A percentile compares a stretch with the other conserved stretches of the same genome.
Conservation (phyloP, 2,888 invertebrate genomes). For the Sinohyriopsis cumingii region DNA sequence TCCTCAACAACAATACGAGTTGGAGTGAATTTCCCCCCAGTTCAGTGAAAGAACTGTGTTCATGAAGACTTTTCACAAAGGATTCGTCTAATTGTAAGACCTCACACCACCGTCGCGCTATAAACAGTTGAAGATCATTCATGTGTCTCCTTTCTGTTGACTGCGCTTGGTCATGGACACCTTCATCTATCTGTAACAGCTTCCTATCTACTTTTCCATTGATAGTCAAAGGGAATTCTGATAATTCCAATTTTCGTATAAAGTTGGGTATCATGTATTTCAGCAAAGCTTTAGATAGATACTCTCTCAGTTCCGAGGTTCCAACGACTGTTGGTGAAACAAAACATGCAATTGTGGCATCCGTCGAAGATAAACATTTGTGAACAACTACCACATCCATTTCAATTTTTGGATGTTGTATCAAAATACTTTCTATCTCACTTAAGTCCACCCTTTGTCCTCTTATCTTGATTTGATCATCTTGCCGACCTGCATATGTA, state of each 20-base stretch:
- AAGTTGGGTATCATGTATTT: conserved; percentile 53
- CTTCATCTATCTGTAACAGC: conserved; percentile 40
- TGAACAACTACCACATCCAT: conserved; percentile 50
- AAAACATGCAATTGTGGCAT: conserved; percentile 45
- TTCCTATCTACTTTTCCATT: conserved; percentile 53
- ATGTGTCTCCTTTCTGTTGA: conserved; percentile 38
- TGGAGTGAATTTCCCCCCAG: conserved; percentile 59
- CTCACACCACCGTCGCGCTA: conserved; percentile 45
- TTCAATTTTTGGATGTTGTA: conserved; percentile 51
- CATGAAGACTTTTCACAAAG: conserved; percentile 34
- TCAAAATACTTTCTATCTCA: conserved; percentile 80
- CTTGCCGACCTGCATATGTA: conserved; percentile 81
- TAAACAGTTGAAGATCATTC: conserved; percentile 42
- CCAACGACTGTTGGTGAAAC: conserved; percentile 48
- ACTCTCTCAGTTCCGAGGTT: conserved; percentile 46
- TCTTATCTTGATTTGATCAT: conserved; percentile 79
- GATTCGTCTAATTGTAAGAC: conserved; percentile 45
- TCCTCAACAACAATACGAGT: conserved; percentile 42
- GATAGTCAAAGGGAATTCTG: conserved; percentile 44
- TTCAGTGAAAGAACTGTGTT: conserved; percentile 52
- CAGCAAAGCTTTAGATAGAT: conserved; percentile 46
- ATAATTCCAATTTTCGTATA: conserved; percentile 41
- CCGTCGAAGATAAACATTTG: conserved; percentile 28
- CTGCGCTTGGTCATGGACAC: conserved; percentile 28
- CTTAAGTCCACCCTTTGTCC: conserved; percentile 89